These are phyloP conservation scores for Lasaia peninsularis DNA, from an alignment of 1,140 invertebrate genomes.

Conservation along the genomic window DNA sequence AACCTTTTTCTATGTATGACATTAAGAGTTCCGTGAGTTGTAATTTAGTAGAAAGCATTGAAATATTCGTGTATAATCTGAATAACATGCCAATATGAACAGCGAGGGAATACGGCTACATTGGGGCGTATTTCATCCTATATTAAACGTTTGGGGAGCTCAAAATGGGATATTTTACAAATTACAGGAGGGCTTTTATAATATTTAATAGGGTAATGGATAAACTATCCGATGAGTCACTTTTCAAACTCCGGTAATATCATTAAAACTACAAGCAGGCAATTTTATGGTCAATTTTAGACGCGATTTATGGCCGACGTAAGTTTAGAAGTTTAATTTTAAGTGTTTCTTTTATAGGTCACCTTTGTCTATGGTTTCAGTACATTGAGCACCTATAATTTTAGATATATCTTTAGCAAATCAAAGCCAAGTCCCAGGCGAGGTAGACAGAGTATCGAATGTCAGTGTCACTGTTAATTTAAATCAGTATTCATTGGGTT, in stretches of 20 bases:
- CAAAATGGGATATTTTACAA: slow-evolving; percentile 64
- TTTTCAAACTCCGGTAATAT: neutral
- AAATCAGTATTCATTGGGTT: too few species aligned
- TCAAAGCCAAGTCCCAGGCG: too few species aligned
- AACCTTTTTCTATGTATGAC: slow-evolving; percentile 37
- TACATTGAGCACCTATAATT: too few species aligned
- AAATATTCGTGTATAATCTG: slow-evolving; percentile 77
- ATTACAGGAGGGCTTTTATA: slow-evolving; percentile 61
- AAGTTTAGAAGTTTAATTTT: too few species aligned
- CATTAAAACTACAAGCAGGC: neutral
- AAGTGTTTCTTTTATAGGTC: too few species aligned
- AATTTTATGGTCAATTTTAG: neutral
- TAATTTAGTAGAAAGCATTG: slow-evolving; percentile 77
- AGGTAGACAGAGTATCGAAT: too few species aligned
- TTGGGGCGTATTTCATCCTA: slow-evolving; percentile 72
- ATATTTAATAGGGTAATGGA: slow-evolving; percentile 54
- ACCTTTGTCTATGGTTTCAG: too few species aligned
- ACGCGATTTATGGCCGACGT: neutral
- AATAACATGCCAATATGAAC: slow-evolving; percentile 77
- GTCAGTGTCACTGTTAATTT: too few species aligned
- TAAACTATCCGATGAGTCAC: slow-evolving; percentile 8
- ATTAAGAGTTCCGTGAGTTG: slow-evolving; percentile 70
- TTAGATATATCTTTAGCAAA: too few species aligned
- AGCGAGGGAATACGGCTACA: slow-evolving; percentile 69
- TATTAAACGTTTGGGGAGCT: slow-evolving; percentile 72